Evolutionary conservation across 2,888 invertebrate species (phyloP).

Genomic region (Meiosimyza platycephala): DNA sequence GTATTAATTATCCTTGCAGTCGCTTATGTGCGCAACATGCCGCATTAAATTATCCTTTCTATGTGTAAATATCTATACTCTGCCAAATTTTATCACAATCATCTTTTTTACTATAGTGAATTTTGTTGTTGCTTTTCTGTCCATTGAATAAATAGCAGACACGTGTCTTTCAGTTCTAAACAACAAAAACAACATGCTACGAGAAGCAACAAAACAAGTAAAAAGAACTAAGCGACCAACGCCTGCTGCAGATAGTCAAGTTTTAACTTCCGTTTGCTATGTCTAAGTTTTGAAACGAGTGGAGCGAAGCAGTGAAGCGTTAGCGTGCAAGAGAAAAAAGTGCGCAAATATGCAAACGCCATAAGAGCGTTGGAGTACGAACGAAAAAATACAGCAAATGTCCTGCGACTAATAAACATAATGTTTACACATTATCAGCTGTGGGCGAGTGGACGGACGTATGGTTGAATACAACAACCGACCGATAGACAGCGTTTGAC

Average conservation of each 20-base stretch:
- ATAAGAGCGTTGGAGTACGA: too few species aligned
- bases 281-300: slow-evolving; percentile 2
- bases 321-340: not conserved
- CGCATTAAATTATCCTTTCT: too few species aligned
- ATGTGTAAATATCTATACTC: too few species aligned
- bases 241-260: not conserved
- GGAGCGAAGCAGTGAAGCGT: not conserved
- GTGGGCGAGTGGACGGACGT: not conserved
- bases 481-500: not conserved
- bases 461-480: not conserved
- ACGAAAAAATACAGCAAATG: not conserved
- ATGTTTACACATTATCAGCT: slow-evolving; percentile 28
- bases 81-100: too few species aligned
- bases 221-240: not conserved
- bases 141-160: too few species aligned
- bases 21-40: too few species aligned
- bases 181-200: not conserved
- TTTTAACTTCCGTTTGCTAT: slow-evolving; percentile 15
- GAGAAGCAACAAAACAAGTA: not conserved
- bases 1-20: too few species aligned
- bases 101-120: too few species aligned
- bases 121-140: too few species aligned
- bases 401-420: slow-evolving; percentile 21
- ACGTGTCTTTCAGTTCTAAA: not conserved
- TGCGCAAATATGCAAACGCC: too few species aligned